Conservation (phyloP, 2,888 invertebrate species). For the Apodemia duryi region DNA sequence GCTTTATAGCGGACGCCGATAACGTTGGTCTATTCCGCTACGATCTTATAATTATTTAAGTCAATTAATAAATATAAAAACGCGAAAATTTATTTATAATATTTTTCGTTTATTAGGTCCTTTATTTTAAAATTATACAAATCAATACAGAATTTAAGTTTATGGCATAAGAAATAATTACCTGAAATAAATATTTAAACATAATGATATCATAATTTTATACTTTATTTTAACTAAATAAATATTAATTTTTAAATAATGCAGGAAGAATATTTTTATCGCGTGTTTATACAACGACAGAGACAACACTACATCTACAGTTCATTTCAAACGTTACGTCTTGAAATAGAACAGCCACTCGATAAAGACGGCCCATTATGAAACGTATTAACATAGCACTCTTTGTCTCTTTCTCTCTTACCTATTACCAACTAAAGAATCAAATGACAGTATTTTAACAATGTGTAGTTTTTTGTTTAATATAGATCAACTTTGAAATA, state of each 20-base stretch:
- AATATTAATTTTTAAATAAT: too few relatives aligned
- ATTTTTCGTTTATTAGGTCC: too few relatives aligned
- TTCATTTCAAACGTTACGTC: slow-evolving; percentile 56
- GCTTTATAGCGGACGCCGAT: slow-evolving; percentile 31
- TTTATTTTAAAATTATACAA: too few relatives aligned
- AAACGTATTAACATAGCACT: slow-evolving; percentile 38
- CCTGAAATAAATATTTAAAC: too few relatives aligned
- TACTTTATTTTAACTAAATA: too few relatives aligned
- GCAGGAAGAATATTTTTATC: too few relatives aligned
- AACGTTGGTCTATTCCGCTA: slow-evolving; percentile 25
- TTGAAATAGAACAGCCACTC: slow-evolving; percentile 68
- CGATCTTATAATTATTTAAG: not conserved
- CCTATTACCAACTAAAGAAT: slow-evolving; percentile 27
- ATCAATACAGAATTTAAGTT: too few relatives aligned
- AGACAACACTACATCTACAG: slow-evolving; percentile 46
- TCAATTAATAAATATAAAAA: too few relatives aligned
- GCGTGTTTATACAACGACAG: slow-evolving; percentile 50
- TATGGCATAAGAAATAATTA: too few relatives aligned
- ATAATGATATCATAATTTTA: too few relatives aligned
- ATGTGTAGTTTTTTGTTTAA: slow-evolving; percentile 64
- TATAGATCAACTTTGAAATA: slow-evolving; percentile 72
- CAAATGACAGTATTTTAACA: slow-evolving; percentile 52
- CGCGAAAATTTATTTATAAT: too few relatives aligned
- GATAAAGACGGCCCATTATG: slow-evolving; percentile 68
- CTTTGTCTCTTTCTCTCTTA: slow-evolving; percentile 44